phyloP scores from a whole-genome alignment of 2,113 vertebrate genomes.

The Hylia prasina region DNA sequence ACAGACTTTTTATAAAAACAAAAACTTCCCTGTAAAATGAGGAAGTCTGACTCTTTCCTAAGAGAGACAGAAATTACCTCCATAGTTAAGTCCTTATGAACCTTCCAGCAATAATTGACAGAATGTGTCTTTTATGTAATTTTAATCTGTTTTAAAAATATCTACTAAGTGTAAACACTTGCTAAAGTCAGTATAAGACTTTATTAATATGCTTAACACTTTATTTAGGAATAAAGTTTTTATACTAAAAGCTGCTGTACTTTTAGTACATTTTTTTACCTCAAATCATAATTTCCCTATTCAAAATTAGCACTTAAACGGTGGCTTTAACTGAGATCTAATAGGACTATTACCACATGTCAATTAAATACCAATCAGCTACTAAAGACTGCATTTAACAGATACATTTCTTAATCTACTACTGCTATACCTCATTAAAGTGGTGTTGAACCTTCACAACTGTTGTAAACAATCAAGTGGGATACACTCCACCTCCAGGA shows the following conservation, averaged over 20 bases:
- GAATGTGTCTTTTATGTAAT: not conserved
- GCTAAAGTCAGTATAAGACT: not conserved
- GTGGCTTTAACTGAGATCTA: not conserved
- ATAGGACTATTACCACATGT: conserved; percentile 41
- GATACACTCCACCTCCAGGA: conserved; percentile 36
- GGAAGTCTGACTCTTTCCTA: not conserved
- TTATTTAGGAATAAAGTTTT: not conserved
- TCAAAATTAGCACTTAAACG: conserved; percentile 32
- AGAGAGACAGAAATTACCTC: not conserved
- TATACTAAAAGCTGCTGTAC: not conserved
- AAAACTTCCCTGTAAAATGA: not conserved
- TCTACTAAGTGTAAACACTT: not conserved
- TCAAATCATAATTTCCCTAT: not conserved
- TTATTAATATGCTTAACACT: not conserved
- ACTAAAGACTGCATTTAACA: conserved; percentile 2
- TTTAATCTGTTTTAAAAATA: not conserved
- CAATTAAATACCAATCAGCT: conserved; percentile 11
- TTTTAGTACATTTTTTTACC: not conserved
- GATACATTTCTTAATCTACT: not conserved
- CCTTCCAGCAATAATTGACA: not conserved
- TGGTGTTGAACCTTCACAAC: conserved; percentile 16
- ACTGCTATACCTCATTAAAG: conserved; percentile 45
- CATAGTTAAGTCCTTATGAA: not conserved
- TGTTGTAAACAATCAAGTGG: conserved; percentile 31
- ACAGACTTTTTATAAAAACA: not conserved